phyloP scores from a whole-genome alignment of 2,888 invertebrate species.

The Acrobasis suavella region DNA sequence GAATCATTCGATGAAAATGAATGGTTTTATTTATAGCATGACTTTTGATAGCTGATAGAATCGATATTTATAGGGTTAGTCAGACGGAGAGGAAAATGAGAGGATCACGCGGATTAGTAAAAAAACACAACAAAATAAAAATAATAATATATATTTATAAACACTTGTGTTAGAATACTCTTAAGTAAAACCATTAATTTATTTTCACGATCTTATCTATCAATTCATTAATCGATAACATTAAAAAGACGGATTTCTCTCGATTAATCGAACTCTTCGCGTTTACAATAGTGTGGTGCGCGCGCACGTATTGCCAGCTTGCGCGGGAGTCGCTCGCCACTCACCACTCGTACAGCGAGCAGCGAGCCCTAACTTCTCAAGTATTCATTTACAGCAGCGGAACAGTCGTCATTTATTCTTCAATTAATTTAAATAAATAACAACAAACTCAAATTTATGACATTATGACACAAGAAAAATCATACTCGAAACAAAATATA shows the following conservation, averaged over 20 bases:
- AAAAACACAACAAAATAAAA: constrained; percentile 77
- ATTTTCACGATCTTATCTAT: constrained; percentile 80
- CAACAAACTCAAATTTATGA: constrained; percentile 75
- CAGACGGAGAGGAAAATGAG: constrained; percentile 43
- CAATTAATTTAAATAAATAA: constrained; percentile 76
- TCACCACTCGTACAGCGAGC: constrained; percentile 9
- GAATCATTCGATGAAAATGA: constrained; percentile 37
- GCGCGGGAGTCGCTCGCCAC: constrained; percentile 8
- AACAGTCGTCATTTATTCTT: constrained; percentile 62
- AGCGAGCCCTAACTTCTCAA: constrained; percentile 36
- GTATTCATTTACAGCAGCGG: constrained; percentile 41
- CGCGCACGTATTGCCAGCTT: constrained; percentile 39
- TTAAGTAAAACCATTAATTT: constrained; percentile 77
- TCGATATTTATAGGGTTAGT: constrained; percentile 55
- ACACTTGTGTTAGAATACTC: constrained; percentile 83
- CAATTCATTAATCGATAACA: constrained; percentile 77
- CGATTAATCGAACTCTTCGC: constrained; percentile 49
- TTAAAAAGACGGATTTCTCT: constrained; percentile 69
- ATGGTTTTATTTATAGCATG: constrained; percentile 37
- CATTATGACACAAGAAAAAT: constrained; percentile 78
- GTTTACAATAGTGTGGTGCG: constrained; percentile 13
- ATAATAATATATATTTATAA: constrained; percentile 84
- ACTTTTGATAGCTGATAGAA: constrained; percentile 76
- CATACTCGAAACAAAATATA: constrained; percentile 73
- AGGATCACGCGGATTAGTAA: constrained; percentile 71